Evolutionary conservation across 2,888 invertebrate genomes (phyloP).

Genomic region (Cheilosia scutellata): DNA sequence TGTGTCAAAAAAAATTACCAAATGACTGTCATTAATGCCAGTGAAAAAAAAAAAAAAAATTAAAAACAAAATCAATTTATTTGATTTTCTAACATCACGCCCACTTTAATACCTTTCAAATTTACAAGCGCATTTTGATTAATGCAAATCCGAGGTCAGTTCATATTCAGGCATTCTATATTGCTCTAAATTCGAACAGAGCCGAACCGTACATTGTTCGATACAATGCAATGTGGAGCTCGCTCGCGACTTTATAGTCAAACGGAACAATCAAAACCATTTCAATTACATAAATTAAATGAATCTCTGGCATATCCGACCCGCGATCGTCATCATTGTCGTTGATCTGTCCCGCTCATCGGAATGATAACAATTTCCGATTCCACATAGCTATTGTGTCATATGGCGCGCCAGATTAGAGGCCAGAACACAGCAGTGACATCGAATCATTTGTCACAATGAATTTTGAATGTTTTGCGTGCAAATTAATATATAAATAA

Average conservation of each 20-base stretch:
- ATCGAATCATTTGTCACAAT: background rate
- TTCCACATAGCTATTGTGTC: conserved; percentile 6
- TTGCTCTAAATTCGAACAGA: background rate
- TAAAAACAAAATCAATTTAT: background rate
- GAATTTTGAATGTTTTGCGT: background rate
- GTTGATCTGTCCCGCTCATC: conserved; percentile 16
- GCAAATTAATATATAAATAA: background rate
- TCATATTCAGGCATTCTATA: conserved; percentile 11
- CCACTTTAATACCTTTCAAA: conserved; percentile 11
- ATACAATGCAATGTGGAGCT: background rate
- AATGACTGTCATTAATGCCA: background rate
- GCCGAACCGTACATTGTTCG: background rate
- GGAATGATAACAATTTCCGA: conserved; percentile 45
- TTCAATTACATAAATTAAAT: conserved; percentile 64
- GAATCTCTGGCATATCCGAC: conserved; percentile 64
- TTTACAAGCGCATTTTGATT: conserved; percentile 5
- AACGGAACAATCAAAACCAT: conserved; percentile 32
- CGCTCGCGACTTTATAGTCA: background rate
- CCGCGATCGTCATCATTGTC: background rate
- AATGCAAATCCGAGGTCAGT: conserved; percentile 25
- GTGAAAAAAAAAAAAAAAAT: background rate
- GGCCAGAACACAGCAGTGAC: background rate
- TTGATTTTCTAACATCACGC: background rate
- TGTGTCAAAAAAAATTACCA: conserved; percentile 7
- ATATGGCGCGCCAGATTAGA: background rate